Evolutionary conservation across 2,113 vertebrate species (phyloP).

Genomic region (Callionymus lyra): DNA sequence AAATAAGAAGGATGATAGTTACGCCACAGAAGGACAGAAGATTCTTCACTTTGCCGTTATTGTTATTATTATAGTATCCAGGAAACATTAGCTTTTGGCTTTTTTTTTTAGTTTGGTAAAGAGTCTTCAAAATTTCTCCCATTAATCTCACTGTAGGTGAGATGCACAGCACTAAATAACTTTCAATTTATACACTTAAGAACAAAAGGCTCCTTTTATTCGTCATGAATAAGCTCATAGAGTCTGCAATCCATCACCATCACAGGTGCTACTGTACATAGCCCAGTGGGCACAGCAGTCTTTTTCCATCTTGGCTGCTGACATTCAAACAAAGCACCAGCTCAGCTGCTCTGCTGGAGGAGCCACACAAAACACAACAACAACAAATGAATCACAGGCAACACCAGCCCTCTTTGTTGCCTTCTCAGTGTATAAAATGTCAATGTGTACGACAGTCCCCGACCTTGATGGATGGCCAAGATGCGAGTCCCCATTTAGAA

Average conservation of each 20-base stretch:
- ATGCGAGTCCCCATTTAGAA: slow-evolving; percentile 24
- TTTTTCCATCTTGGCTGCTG: slow-evolving; percentile 40
- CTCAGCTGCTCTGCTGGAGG: slow-evolving; percentile 42
- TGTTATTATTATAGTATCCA: too few species aligned
- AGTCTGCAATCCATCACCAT: slow-evolving; percentile 49
- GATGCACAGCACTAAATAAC: too few species aligned
- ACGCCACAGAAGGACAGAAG: too few species aligned
- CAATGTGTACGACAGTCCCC: slow-evolving; percentile 46
- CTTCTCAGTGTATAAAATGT: slow-evolving; percentile 55
- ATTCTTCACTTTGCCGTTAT: too few species aligned
- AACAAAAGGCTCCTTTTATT: slow-evolving; percentile 25
- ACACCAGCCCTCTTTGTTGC: slow-evolving; percentile 43
- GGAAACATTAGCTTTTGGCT: too few species aligned
- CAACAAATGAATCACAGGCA: slow-evolving; percentile 53
- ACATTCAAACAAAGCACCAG: slow-evolving; percentile 55
- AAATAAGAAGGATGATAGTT: too few species aligned
- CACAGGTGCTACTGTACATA: slow-evolving; percentile 37
- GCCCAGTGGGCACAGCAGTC: slow-evolving; percentile 43
- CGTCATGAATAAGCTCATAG: slow-evolving; percentile 39
- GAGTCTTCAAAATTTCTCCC: too few species aligned
- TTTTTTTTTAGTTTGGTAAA: too few species aligned
- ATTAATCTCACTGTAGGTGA: too few species aligned
- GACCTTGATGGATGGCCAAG: slow-evolving; percentile 49
- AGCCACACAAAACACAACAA: slow-evolving; percentile 45
- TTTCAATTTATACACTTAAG: too few species aligned